A percentile compares a stretch with the other conserved stretches of the same genome.
Conservation (phyloP, 2,113 vertebrate genomes). For the Phocoena phocoena region DNA sequence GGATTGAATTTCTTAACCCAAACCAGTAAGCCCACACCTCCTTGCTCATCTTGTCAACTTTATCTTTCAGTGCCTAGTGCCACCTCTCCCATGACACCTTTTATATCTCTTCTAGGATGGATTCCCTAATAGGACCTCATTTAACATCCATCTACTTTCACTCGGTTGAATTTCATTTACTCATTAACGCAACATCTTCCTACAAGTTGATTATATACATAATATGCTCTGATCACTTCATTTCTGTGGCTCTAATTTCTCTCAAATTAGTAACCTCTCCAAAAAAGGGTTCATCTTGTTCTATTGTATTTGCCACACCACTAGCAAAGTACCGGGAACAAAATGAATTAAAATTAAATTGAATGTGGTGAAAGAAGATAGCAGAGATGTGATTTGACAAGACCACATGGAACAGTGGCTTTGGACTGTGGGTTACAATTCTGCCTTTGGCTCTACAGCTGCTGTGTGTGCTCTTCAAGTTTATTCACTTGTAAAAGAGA, state of each 20-base stretch:
- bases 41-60: neutral
- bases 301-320: neutral
- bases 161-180: neutral
- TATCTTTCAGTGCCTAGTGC: neutral
- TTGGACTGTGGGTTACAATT: neutral
- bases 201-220: neutral
- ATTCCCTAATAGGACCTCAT: neutral
- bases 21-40: neutral
- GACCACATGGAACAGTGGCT: neutral
- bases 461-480: neutral
- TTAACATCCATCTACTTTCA: neutral
- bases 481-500: neutral
- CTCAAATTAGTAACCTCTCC: neutral
- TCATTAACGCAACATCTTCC: neutral
- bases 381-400: neutral
- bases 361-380: neutral
- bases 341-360: neutral
- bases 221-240: neutral
- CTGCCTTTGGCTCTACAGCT: neutral
- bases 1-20: neutral
- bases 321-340: neutral
- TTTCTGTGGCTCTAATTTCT: neutral
- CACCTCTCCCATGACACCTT: neutral
- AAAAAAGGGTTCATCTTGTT: neutral
- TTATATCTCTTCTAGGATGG: neutral